phyloP scores from a whole-genome alignment of 2,888 invertebrate genomes.

The Aphodius granarius region DNA sequence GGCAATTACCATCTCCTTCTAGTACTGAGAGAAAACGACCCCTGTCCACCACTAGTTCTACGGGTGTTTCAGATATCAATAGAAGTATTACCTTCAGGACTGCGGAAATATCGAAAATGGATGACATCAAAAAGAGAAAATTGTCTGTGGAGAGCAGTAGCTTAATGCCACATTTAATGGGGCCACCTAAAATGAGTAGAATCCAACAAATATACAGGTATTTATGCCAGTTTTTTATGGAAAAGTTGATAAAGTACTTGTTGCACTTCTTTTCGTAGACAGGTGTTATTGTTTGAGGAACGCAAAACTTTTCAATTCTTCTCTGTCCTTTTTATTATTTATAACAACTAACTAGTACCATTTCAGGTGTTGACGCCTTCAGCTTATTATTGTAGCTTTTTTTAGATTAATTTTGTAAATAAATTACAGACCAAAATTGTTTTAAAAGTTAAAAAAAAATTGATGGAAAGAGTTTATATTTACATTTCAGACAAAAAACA shows the following conservation, averaged over 20 bases:
- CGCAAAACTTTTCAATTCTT: no score
- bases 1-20: constrained; percentile 56
- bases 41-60: constrained; percentile 34
- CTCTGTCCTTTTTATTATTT: no score
- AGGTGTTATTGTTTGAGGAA: no score
- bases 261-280: no score
- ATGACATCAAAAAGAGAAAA: constrained; percentile 50
- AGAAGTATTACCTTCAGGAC: constrained; percentile 45
- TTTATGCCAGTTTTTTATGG: background rate
- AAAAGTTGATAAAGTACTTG: no score
- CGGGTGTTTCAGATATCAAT: constrained; percentile 38
- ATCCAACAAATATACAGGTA: constrained; percentile 53
- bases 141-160: constrained; percentile 45
- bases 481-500: constrained; percentile 41
- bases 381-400: no score
- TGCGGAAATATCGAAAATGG: constrained; percentile 45
- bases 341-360: no score
- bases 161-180: constrained; percentile 49
- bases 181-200: constrained; percentile 49
- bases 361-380: no score
- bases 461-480: no score
- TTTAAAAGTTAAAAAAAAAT: no score
- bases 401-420: no score
- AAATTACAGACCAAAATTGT: no score
- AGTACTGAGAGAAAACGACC: constrained; percentile 54